A percentile compares a stretch with the other conserved stretches of the same genome.
Conservation (phyloP, 2,797 vertebrate species). For the Parambassis ranga region DNA sequence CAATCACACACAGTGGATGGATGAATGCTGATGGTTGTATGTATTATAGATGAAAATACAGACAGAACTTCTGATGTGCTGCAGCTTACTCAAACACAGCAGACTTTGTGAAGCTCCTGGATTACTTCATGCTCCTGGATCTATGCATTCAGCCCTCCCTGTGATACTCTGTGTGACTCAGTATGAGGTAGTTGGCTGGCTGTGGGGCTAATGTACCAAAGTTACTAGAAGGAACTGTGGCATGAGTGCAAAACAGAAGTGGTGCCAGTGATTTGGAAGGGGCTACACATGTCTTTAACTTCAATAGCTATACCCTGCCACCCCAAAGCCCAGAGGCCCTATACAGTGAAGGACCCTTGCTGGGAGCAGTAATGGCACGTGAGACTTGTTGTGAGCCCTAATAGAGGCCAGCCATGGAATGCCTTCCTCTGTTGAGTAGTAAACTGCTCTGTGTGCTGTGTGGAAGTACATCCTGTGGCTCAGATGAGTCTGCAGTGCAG, state of each 20-base stretch:
- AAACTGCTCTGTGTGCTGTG: slow-evolving; percentile 32
- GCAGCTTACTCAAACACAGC: neutral
- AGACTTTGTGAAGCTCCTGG: slow-evolving; percentile 4
- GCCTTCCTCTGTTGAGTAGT: slow-evolving; percentile 57
- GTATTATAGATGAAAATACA: neutral
- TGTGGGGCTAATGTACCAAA: slow-evolving; percentile 17
- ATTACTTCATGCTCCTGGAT: slow-evolving; percentile 10
- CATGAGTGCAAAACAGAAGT: slow-evolving; percentile 35
- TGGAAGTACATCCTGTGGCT: slow-evolving; percentile 42
- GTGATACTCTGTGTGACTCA: slow-evolving; percentile 43
- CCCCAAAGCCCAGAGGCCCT: slow-evolving; percentile 47
- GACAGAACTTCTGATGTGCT: neutral
- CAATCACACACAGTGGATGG: neutral
- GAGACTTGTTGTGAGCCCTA: slow-evolving; percentile 65
- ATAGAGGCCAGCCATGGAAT: slow-evolving; percentile 70
- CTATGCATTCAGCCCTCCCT: slow-evolving; percentile 19
- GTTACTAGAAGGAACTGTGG: slow-evolving; percentile 45
- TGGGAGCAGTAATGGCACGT: slow-evolving; percentile 65
- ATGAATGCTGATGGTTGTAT: neutral
- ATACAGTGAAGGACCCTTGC: slow-evolving; percentile 46
- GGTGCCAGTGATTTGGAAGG: slow-evolving; percentile 39
- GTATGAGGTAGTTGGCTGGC: slow-evolving; percentile 51
- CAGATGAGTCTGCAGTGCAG: slow-evolving; percentile 34
- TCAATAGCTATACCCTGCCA: slow-evolving; percentile 39
- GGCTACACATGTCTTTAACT: slow-evolving; percentile 16